Conservation (phyloP, 2,888 invertebrate species). For the Drosophila colorata region DNA sequence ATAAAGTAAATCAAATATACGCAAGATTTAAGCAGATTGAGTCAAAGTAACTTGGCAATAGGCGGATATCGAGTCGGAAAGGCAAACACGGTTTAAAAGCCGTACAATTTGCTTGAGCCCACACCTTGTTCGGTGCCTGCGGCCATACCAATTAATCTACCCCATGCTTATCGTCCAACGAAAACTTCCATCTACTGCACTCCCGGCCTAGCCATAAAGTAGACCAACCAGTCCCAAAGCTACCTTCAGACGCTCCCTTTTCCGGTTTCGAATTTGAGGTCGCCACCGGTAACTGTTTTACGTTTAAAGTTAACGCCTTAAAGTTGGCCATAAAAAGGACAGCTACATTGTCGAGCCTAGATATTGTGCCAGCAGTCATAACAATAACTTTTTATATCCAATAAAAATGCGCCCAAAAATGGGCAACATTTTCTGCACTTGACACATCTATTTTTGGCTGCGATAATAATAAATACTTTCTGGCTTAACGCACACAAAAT, state of each 20-base stretch:
- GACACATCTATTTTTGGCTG: not conserved
- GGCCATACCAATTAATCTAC: conserved; percentile 66
- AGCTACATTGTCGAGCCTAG: not conserved
- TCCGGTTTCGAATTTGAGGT: conserved; percentile 42
- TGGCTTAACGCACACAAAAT: conserved; percentile 48
- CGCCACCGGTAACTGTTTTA: conserved; percentile 5
- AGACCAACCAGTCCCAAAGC: conserved; percentile 6
- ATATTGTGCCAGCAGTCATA: not conserved
- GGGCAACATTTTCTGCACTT: conserved; percentile 22
- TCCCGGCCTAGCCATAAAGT: conserved; percentile 3
- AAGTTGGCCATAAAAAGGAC: conserved; percentile 36
- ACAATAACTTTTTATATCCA: not conserved
- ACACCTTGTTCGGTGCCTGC: conserved; percentile 41
- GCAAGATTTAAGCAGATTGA: conserved; percentile 58
- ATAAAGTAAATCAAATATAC: conserved; percentile 39
- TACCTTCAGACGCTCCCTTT: conserved; percentile 36
- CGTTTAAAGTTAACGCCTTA: conserved; percentile 38
- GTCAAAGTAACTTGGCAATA: conserved; percentile 24
- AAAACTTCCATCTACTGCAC: not conserved
- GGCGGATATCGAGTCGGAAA: conserved; percentile 51
- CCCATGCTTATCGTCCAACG: conserved; percentile 43
- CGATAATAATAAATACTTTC: conserved; percentile 30
- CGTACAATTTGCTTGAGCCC: conserved; percentile 43
- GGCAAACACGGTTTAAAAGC: conserved; percentile 35
- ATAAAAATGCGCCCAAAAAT: conserved; percentile 1